Conservation (phyloP, 2,888 invertebrate species). For the Myopa testacea region DNA sequence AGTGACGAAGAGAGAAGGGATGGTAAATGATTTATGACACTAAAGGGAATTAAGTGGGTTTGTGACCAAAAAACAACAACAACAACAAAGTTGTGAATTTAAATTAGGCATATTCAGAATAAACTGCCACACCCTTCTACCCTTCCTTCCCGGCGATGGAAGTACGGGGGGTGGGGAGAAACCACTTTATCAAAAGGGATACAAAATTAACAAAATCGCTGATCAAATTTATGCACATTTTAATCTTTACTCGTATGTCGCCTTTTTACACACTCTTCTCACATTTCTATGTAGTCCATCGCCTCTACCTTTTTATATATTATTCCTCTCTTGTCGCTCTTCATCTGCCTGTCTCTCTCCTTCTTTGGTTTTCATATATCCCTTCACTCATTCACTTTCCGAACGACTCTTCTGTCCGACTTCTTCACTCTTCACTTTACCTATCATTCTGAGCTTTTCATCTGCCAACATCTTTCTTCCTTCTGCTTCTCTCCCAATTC, state of each 20-base stretch:
- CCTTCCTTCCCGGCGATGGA: background rate
- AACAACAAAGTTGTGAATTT: conserved; percentile 3
- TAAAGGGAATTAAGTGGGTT: conserved; percentile 35
- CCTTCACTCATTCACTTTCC: background rate
- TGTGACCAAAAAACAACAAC: conserved; percentile 19
- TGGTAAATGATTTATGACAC: conserved; percentile 34
- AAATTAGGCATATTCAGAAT: conserved; percentile 26
- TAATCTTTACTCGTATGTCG: background rate
- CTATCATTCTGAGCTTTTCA: too few relatives aligned
- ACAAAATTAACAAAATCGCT: background rate
- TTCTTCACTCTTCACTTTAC: too few relatives aligned
- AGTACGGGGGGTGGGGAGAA: background rate
- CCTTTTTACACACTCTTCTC: too few relatives aligned
- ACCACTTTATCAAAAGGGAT: background rate
- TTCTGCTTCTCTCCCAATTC: too few relatives aligned
- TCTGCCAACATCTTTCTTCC: too few relatives aligned
- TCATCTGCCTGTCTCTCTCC: background rate
- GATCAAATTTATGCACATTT: conserved; percentile 13
- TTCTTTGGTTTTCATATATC: background rate
- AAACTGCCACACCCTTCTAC: background rate
- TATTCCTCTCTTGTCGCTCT: background rate
- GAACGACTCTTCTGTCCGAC: too few relatives aligned
- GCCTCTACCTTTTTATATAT: too few relatives aligned
- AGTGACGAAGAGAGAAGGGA: background rate
- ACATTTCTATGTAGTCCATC: too few relatives aligned